Evolutionary conservation across 2,888 invertebrate genomes (phyloP), one percentile per base, ranked within the genome.

Genomic region (Idaea biselata): DNA sequence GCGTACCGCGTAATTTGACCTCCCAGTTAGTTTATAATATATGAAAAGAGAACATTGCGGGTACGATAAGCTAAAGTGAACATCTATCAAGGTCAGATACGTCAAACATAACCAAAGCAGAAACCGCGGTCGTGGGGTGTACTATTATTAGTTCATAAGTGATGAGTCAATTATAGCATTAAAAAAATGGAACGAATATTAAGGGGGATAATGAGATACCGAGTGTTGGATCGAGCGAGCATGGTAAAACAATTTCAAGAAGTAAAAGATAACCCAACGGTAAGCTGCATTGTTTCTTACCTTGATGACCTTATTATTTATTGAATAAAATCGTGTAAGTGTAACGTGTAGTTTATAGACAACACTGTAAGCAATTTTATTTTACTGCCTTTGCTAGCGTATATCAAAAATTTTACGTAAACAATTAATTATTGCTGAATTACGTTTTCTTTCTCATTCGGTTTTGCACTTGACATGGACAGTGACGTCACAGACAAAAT

Each of bases 201-300:
- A 72, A 94, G 96, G 82, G 98, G 98, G 60, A 96, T 98, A 62
- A 97, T 98, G 95, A 95, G 96, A 79, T 99, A 98, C 86, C 94
- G 98, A 66, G 94, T 95, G 68, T 94, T 96, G 63, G 96, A 96
- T 72, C 94, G 97, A 70, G 95, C 96, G 66, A 95, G 94, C 79
- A 97, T 98, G 97, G 97, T 99, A 44, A 95, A 97, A 89, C 98
- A 99, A 88, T 99, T 99, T 89, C 93, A 97, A 86, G 93, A 95
- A 94, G 97, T 99, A 73, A 94, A 95, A 84, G 96, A 98, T 91
- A 95, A 97, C 92, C 98, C 98, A 18, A 94, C 94, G 93, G 97
- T 97, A 93, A 93, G 94, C 88, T 70, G 53, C 72, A 74, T 71
- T 71, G 65, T 68, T 68, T 55, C 33, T 55, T 61, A 79, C 82